Evolutionary conservation across 2,797 vertebrate genomes (phyloP).

Genomic region (Scolopax bukidnonensis): DNA sequence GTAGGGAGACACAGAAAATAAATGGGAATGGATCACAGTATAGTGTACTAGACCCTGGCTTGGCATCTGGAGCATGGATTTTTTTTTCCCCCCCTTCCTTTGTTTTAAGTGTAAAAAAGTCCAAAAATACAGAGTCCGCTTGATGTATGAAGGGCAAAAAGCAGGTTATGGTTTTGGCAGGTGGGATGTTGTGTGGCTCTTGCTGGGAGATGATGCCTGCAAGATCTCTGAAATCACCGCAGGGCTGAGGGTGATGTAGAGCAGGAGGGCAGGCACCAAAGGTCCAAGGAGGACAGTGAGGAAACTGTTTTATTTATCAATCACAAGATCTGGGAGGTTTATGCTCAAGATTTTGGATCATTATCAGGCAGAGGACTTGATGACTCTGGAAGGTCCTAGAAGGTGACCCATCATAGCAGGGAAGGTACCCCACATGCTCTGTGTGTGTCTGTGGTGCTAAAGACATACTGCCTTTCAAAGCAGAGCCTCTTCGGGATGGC

Average conservation of each 20-base stretch:
- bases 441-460: neutral
- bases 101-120: neutral
- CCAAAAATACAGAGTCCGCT: neutral
- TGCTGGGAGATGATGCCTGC: neutral
- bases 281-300: neutral
- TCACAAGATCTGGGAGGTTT: neutral
- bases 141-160: neutral
- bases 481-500: neutral
- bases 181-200: neutral
- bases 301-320: neutral
- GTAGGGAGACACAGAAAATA: conserved; percentile 55
- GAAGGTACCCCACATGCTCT: neutral
- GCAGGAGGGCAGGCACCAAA: neutral
- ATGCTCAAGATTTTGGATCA: neutral
- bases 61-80: neutral
- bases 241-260: neutral
- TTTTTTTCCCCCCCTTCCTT: neutral
- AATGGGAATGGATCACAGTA: neutral
- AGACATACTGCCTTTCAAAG: neutral
- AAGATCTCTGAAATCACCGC: neutral
- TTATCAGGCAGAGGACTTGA: neutral
- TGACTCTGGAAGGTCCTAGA: neutral
- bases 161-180: neutral
- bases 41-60: neutral
- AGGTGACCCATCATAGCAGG: neutral